These are phyloP conservation scores for Scaptomyza caliginosa DNA, from an alignment of 2,888 invertebrate species.

Conservation along the genomic window DNA sequence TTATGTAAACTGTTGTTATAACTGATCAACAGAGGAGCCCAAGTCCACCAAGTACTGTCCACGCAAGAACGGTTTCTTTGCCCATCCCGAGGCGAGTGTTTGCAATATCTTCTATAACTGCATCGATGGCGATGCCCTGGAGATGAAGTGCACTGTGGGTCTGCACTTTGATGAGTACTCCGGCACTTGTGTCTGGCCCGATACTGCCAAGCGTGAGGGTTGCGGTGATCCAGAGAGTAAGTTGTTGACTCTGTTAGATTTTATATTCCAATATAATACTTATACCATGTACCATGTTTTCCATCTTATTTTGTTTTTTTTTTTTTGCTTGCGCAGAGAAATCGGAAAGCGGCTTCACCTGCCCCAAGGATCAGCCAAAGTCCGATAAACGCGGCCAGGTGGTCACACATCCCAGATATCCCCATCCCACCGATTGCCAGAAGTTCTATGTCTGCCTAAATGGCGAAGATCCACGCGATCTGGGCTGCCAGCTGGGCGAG, in stretches of 20 bases:
- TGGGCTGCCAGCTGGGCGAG: slow-evolving; percentile 93
- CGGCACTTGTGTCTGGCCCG: slow-evolving; percentile 96
- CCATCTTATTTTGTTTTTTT: slow-evolving; percentile 29
- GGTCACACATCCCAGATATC: slow-evolving; percentile 92
- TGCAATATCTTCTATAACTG: slow-evolving; percentile 96
- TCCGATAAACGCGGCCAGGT: slow-evolving; percentile 89
- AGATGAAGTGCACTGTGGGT: slow-evolving; percentile 93
- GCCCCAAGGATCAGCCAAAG: slow-evolving; percentile 88
- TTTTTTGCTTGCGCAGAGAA: slow-evolving; percentile 85
- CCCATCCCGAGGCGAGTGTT: slow-evolving; percentile 91
- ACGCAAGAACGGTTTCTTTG: slow-evolving; percentile 94
- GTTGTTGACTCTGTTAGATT: slow-evolving; percentile 52
- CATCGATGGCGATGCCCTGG: slow-evolving; percentile 92
- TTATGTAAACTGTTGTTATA: not conserved
- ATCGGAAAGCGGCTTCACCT: slow-evolving; percentile 92
- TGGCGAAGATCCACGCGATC: slow-evolving; percentile 93
- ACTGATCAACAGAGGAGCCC: slow-evolving; percentile 88
- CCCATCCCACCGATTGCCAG: slow-evolving; percentile 94
- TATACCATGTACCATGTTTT: not conserved
- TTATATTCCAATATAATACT: not conserved
- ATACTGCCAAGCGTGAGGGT: slow-evolving; percentile 90
- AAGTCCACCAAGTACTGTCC: slow-evolving; percentile 89
- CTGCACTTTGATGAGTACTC: slow-evolving; percentile 95
- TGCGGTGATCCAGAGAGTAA: slow-evolving; percentile 87
- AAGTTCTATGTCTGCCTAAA: slow-evolving; percentile 96